Evolutionary conservation across 2,888 invertebrate genomes (phyloP).

Genomic region (Tenodera sinensis): DNA sequence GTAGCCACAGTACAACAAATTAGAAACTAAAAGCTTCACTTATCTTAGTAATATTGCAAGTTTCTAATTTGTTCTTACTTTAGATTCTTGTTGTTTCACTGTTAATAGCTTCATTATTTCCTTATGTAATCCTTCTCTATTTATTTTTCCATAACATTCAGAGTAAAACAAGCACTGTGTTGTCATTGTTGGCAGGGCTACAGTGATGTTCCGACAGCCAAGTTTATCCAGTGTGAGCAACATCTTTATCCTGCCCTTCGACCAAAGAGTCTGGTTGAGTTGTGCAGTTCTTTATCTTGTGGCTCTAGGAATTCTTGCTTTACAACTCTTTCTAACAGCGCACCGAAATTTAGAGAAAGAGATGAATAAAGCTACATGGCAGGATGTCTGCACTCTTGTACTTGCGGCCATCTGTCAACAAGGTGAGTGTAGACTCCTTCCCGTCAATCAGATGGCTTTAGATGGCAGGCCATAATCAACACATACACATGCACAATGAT

Average conservation of each 20-base stretch:
- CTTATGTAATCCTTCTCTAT: too few species aligned
- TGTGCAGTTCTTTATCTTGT: slow-evolving; percentile 9
- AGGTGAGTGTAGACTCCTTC: slow-evolving; percentile 11
- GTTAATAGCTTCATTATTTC: too few species aligned
- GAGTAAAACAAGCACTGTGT: not conserved
- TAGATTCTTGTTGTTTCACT: too few species aligned
- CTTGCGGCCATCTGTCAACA: slow-evolving; percentile 30
- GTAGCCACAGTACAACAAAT: too few species aligned
- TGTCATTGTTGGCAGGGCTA: slow-evolving; percentile 47
- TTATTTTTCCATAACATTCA: too few species aligned
- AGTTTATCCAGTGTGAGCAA: slow-evolving; percentile 66
- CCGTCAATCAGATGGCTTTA: too few species aligned
- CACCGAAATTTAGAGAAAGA: not conserved
- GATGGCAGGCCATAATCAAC: too few species aligned
- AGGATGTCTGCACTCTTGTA: slow-evolving; percentile 24
- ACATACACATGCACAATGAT: too few species aligned
- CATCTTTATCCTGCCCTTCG: slow-evolving; percentile 28
- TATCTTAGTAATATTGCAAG: too few species aligned
- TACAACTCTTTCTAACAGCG: not conserved
- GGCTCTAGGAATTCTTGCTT: slow-evolving; percentile 1
- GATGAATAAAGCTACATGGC: not conserved
- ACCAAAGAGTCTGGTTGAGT: slow-evolving; percentile 21
- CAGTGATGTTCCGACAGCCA: slow-evolving; percentile 69
- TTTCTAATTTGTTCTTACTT: too few species aligned
- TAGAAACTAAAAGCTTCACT: too few species aligned